Percentiles rank a stretch among this genome's conserved stretches.
Evolutionary conservation across 1,140 invertebrate genomes (phyloP).

Genomic region (Copidosoma floridanum): DNA sequence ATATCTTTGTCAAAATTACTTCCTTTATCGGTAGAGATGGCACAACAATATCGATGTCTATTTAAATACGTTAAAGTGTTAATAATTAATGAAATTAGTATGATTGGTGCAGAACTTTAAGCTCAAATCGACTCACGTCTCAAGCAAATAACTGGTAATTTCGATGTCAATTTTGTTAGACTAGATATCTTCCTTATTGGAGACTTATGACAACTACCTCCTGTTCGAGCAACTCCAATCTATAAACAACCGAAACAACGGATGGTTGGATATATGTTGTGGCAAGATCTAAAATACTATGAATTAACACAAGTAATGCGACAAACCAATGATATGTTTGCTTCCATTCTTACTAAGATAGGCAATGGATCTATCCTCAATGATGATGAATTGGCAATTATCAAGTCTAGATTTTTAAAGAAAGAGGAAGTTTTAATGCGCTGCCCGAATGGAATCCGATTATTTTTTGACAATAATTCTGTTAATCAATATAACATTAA

Average conservation of each 20-base stretch:
- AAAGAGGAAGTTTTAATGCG: too few species aligned
- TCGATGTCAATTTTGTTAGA: slow-evolving; percentile 26
- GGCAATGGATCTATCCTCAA: slow-evolving; percentile 31
- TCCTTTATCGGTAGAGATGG: slow-evolving; percentile 4
- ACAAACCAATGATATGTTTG: slow-evolving; percentile 34
- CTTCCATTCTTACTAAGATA: slow-evolving; percentile 39
- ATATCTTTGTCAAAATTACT: slow-evolving; percentile 26
- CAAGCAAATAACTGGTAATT: slow-evolving; percentile 35
- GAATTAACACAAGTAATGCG: slow-evolving; percentile 34
- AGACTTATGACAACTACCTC: slow-evolving; percentile 32
- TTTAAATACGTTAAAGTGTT: slow-evolving; percentile 20
- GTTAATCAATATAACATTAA: slow-evolving; percentile 30
- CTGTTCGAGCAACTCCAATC: slow-evolving; percentile 27
- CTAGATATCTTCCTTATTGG: slow-evolving; percentile 31
- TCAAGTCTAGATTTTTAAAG: too few species aligned
- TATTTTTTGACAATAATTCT: slow-evolving; percentile 28
- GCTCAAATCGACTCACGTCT: slow-evolving; percentile 34
- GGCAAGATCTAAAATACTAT: slow-evolving; percentile 31
- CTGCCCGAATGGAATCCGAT: slow-evolving; percentile 12
- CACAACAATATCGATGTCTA: neutral
- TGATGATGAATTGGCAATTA: too few species aligned
- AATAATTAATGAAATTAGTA: slow-evolving; percentile 48
- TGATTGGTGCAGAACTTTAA: slow-evolving; percentile 37
- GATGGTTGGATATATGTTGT: slow-evolving; percentile 23
- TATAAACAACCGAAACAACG: slow-evolving; percentile 8